A percentile compares a stretch with the other conserved stretches of the same genome.
These are phyloP conservation scores for Pseudomyrmex concolor DNA, from an alignment of 1,140 invertebrate species.

Conservation along the genomic window DNA sequence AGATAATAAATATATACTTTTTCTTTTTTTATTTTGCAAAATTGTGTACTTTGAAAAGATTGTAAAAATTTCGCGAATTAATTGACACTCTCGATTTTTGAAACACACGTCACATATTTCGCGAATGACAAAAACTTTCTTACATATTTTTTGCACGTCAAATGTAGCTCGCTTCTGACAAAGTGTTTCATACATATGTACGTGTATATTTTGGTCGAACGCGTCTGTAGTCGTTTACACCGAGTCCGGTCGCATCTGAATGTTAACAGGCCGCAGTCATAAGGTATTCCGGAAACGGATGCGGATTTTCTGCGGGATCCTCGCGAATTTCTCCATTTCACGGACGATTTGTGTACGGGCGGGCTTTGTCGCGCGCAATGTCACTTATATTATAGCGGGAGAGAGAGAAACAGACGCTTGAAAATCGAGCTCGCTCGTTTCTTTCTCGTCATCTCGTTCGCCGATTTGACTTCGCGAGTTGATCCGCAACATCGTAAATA, in stretches of 20 bases:
- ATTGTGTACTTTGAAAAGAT: background rate
- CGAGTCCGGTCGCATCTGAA: slow-evolving; percentile 26
- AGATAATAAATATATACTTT: too few species aligned
- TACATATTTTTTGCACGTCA: background rate
- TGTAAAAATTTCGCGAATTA: background rate
- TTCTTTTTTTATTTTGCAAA: too few species aligned
- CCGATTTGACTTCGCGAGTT: slow-evolving; percentile 40
- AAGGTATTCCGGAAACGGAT: slow-evolving; percentile 72
- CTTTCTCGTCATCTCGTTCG: slow-evolving; percentile 2
- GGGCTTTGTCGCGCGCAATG: slow-evolving; percentile 44
- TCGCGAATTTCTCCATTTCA: slow-evolving; percentile 70
- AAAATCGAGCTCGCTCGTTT: slow-evolving; percentile 58
- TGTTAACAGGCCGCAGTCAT: slow-evolving; percentile 58
- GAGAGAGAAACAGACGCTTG: slow-evolving; percentile 38
- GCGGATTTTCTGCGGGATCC: slow-evolving; percentile 72
- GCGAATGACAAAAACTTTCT: slow-evolving; percentile 25
- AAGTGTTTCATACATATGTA: slow-evolving; percentile 26
- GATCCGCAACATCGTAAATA: slow-evolving; percentile 63
- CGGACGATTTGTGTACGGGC: slow-evolving; percentile 70
- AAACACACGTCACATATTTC: too few species aligned
- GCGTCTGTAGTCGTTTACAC: background rate
- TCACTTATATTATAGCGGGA: slow-evolving; percentile 37
- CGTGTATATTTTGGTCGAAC: slow-evolving; percentile 27
- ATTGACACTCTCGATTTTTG: background rate
- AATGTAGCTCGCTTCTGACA: slow-evolving; percentile 2